phyloP scores from a whole-genome alignment of 2,797 vertebrate species.

The Esox masquinongy region DNA sequence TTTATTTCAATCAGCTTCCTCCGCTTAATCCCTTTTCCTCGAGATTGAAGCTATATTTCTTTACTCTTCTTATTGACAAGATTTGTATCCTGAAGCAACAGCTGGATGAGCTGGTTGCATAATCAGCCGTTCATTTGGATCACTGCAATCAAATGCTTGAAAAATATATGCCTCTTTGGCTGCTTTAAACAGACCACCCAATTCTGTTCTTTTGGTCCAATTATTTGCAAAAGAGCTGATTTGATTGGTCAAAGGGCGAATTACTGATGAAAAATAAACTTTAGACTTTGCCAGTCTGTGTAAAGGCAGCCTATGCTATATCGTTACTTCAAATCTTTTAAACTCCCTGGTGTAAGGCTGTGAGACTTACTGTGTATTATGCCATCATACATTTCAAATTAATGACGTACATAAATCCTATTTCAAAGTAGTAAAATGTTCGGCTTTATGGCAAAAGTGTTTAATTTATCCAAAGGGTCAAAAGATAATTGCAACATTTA shows the following conservation, averaged over 20 bases:
- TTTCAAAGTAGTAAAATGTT: neutral
- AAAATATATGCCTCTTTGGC: neutral
- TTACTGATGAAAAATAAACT: too few species aligned
- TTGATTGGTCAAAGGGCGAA: too few species aligned
- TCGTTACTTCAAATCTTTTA: neutral
- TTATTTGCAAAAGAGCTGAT: too few species aligned
- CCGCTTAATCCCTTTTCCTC: constrained; percentile 52
- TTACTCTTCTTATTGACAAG: constrained; percentile 52
- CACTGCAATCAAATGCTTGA: neutral
- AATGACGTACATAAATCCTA: neutral
- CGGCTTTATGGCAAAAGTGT: neutral
- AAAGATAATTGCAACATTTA: constrained; percentile 35
- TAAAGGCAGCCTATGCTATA: too few species aligned
- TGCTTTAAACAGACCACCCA: too few species aligned
- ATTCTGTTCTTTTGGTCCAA: too few species aligned
- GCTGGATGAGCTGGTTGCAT: neutral
- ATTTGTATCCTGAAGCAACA: constrained; percentile 7
- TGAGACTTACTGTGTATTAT: neutral
- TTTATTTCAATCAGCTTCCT: constrained; percentile 35
- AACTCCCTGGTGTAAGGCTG: too few species aligned
- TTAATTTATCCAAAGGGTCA: constrained; percentile 29
- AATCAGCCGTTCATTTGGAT: neutral
- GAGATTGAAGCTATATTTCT: constrained; percentile 50
- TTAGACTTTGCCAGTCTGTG: too few species aligned
- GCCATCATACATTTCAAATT: neutral